These are phyloP conservation scores for Scolanthus callimorphus DNA, from an alignment of 92 coral and sea anemone genomes.

Conservation along the genomic window DNA sequence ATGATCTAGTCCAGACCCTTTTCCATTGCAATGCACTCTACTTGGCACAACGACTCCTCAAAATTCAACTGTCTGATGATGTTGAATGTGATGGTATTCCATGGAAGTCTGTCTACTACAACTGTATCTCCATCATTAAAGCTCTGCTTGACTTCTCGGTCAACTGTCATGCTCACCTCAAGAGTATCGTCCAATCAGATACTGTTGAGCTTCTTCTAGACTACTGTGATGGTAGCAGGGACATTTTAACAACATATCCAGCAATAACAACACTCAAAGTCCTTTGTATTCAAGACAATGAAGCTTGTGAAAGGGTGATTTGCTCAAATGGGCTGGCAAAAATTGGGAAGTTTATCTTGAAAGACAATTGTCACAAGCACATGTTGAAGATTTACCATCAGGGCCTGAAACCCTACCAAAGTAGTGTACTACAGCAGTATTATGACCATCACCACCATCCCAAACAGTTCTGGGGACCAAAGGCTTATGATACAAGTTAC, in stretches of 20 bases:
- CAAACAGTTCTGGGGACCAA: conserved; percentile 44
- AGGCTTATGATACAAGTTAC: conserved; percentile 28
- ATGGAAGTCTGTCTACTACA: conserved; percentile 64
- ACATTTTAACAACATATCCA: conserved; percentile 55
- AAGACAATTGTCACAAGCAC: conserved; percentile 75
- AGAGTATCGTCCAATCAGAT: conserved; percentile 35
- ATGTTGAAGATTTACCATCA: conserved; percentile 49
- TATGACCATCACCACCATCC: conserved; percentile 14
- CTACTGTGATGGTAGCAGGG: conserved; percentile 52
- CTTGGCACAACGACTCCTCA: conserved; percentile 48
- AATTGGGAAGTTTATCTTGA: conserved; percentile 52
- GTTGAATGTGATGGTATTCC: conserved; percentile 39
- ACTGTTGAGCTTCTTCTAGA: conserved; percentile 68
- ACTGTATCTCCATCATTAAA: conserved; percentile 56
- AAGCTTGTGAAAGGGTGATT: conserved; percentile 66
- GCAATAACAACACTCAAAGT: conserved; percentile 50
- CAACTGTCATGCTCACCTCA: conserved; percentile 29
- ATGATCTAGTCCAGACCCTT: conserved; percentile 2
- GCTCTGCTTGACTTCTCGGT: conserved; percentile 41
- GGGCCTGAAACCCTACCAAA: conserved; percentile 52
- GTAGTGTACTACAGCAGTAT: conserved; percentile 33
- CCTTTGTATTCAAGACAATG: conserved; percentile 42
- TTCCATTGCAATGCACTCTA: conserved; percentile 51
- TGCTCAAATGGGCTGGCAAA: conserved; percentile 68
- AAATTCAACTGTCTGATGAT: conserved; percentile 62